Percentiles rank a stretch among this genome's conserved stretches.
These are phyloP conservation scores for Rallus crepitans DNA, from an alignment of 2,797 vertebrate species.

Conservation along the genomic window DNA sequence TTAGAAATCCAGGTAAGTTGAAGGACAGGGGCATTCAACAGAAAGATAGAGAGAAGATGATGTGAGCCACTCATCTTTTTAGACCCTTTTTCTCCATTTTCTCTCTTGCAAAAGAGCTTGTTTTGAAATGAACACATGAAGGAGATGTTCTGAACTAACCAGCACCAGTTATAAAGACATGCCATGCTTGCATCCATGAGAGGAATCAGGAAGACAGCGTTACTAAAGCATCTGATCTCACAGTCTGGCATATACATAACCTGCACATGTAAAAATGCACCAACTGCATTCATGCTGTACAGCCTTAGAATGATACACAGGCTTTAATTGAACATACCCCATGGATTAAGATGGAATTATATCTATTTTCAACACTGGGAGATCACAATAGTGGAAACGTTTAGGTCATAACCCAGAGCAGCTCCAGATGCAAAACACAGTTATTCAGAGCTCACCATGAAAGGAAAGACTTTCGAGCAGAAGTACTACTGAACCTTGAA, in stretches of 20 bases:
- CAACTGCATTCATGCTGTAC: background rate
- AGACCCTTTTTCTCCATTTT: background rate
- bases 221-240: background rate
- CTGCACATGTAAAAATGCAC: background rate
- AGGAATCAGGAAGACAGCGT: background rate
- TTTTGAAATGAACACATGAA: background rate
- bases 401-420: background rate
- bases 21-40: background rate
- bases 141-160: background rate
- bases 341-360: background rate
- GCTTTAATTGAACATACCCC: background rate
- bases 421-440: background rate
- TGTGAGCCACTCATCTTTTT: background rate
- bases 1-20: background rate
- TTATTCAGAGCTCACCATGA: background rate
- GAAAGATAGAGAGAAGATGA: background rate
- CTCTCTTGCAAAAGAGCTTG: background rate
- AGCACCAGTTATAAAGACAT: background rate
- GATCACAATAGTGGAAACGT: fast-evolving
- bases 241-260: background rate
- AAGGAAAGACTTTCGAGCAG: background rate
- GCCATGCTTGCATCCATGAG: background rate
- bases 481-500: background rate
- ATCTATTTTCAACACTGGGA: background rate
- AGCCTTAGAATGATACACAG: background rate